Conservation (phyloP, 2,113 vertebrate species). For the Boleophthalmus pectinirostris region DNA sequence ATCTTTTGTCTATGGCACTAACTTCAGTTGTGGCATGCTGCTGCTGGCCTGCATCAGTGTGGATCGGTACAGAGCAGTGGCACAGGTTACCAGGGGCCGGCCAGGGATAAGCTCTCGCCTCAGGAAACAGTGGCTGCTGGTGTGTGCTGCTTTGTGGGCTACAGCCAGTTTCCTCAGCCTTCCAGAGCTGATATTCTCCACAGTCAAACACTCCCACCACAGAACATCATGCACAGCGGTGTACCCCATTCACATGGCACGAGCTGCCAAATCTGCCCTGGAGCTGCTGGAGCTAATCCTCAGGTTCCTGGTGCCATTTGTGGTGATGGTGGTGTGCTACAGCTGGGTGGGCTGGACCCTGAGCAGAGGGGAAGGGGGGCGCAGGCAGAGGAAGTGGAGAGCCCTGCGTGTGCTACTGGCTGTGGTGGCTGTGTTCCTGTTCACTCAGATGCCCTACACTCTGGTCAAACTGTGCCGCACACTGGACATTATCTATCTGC, state of each 20-base stretch:
- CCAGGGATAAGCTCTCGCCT: constrained; percentile 4
- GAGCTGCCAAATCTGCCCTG: constrained; percentile 78
- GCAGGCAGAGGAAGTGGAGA: constrained; percentile 77
- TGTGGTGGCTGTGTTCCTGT: constrained; percentile 85
- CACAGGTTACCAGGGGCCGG: constrained; percentile 15
- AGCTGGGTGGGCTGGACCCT: constrained; percentile 75
- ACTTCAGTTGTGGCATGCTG: constrained; percentile 92
- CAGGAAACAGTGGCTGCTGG: constrained; percentile 43
- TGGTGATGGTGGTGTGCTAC: constrained; percentile 88
- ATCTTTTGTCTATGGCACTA: constrained; percentile 86
- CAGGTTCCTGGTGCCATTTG: constrained; percentile 86
- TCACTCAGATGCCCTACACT: constrained; percentile 93
- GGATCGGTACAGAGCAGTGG: constrained; percentile 84
- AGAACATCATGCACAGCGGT: constrained; percentile 75
- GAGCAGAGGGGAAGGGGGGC: constrained; percentile 70
- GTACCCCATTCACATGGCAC: constrained; percentile 78
- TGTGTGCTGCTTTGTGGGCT: constrained; percentile 79
- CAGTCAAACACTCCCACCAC: constrained; percentile 66
- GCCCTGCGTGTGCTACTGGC: constrained; percentile 84
- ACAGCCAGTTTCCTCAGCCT: constrained; percentile 80
- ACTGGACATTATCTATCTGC: constrained; percentile 82
- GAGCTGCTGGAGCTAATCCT: constrained; percentile 87
- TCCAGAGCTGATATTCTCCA: constrained; percentile 86
- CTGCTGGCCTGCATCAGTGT: constrained; percentile 91
- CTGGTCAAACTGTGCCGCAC: constrained; percentile 85